Conservation (phyloP, 2,888 invertebrate genomes). For the Palloptera scutellata region DNA sequence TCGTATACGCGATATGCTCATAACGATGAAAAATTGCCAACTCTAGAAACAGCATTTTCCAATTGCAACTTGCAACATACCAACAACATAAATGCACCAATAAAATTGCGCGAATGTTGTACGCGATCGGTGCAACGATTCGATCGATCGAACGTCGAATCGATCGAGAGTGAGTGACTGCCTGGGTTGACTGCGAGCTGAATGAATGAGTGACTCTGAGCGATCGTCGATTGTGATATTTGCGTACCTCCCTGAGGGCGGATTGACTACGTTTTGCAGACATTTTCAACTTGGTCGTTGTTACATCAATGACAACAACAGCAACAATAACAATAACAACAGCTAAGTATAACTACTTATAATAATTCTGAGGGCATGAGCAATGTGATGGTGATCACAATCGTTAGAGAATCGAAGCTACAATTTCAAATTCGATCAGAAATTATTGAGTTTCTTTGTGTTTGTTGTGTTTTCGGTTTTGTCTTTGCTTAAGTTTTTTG, state of each 20-base stretch:
- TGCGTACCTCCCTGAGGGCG: constrained; percentile 35
- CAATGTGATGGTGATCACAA: too few relatives aligned
- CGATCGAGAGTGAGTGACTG: too few relatives aligned
- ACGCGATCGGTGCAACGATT: constrained; percentile 27
- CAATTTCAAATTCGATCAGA: too few relatives aligned
- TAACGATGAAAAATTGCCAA: too few relatives aligned
- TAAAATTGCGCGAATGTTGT: constrained; percentile 30
- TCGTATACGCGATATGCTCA: background rate
- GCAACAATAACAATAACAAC: constrained; percentile 2
- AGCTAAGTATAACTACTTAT: constrained; percentile 27
- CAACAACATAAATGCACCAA: constrained; percentile 52
- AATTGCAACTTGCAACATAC: constrained; percentile 9
- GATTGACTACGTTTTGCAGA: constrained; percentile 53
- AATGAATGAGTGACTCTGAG: background rate
- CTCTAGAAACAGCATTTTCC: too few relatives aligned
- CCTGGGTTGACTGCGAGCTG: too few relatives aligned
- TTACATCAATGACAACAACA: too few relatives aligned
- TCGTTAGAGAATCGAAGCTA: too few relatives aligned
- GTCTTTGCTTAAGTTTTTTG: too few relatives aligned
- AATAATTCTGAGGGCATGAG: too few relatives aligned
- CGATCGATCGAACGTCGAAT: background rate
- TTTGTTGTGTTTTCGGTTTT: too few relatives aligned
- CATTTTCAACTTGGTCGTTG: constrained; percentile 44
- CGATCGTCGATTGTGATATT: constrained; percentile 7
- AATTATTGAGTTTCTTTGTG: too few relatives aligned